Evolutionary conservation across 2,113 vertebrate species (phyloP), one percentile per base, ranked within the genome.

Genomic region (Todiramphus saurophagus): DNA sequence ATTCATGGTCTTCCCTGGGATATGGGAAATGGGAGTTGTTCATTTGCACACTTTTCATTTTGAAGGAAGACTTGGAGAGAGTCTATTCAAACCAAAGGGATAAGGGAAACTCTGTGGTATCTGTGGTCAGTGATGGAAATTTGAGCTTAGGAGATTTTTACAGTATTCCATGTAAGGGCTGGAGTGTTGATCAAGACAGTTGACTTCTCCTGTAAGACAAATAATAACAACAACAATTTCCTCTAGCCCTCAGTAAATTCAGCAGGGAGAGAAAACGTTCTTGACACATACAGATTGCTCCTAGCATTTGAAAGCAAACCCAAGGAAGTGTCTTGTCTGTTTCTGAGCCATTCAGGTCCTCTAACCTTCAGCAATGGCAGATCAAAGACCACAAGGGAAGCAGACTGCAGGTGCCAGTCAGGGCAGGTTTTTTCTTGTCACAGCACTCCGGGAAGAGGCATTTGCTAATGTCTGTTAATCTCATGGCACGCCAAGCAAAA

Each of bases 401-500:
- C 73, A 94, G 84, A 37, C 78, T 77, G 81, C 95, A 96, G 91
- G 75, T 97, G 96, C 96, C 96, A 94, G 84, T 87, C 55, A 69
- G 91, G 96, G 72, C 96, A 97, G 81, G 96, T 97, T 97, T 87
- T 0, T 1, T 97, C 94, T 94, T 95, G 95, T 95, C 58, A 27
- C 55, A 70, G 74, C 33, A 24, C 74, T 93, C 86, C 0, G 12
- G 69, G 82, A 96, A 94, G 94, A 97, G 91, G 93, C 94, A 96
- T 95, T 96, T 87, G 75, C 74, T 96, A 64, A 87, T 85, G 89
- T 79, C 94, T 95, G 81, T 94, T 96, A 95, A 96, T 96, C 96
- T 91, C 74, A 59, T 95, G 94, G 93, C 89, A 97, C 5, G 81
- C 89, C 87, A 92, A 87, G 58, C 50, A 74, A 92, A 81, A 95